These are phyloP conservation scores for Prosopocoilus inquinatus DNA, from an alignment of 2,888 invertebrate genomes.

Conservation along the genomic window DNA sequence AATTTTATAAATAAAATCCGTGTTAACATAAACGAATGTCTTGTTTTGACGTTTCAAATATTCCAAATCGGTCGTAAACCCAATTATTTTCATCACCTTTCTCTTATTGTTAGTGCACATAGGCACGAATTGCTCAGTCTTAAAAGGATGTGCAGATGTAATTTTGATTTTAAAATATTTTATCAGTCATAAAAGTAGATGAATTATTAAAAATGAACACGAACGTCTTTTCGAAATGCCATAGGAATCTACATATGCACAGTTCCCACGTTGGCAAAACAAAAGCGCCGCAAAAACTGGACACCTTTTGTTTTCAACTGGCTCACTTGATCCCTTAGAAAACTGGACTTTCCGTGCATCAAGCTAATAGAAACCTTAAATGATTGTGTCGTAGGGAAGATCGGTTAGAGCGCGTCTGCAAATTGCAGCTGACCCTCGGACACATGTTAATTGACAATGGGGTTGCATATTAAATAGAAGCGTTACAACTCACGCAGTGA, in stretches of 20 bases:
- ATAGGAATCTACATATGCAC: conserved; percentile 22
- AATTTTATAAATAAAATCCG: too few species aligned
- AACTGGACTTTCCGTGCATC: conserved; percentile 27
- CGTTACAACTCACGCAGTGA: conserved; percentile 25
- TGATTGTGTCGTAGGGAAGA: conserved; percentile 30
- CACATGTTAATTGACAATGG: conserved; percentile 39
- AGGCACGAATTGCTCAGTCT: too few species aligned
- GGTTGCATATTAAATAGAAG: conserved; percentile 25
- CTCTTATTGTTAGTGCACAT: too few species aligned
- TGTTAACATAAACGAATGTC: too few species aligned
- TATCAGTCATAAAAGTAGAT: too few species aligned
- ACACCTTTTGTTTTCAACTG: conserved; percentile 42
- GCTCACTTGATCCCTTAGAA: conserved; percentile 42
- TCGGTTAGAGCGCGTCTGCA: conserved; percentile 19
- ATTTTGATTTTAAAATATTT: too few species aligned
- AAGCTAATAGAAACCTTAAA: conserved; percentile 35
- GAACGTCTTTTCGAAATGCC: not conserved
- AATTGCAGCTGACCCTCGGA: conserved; percentile 34
- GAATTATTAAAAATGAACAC: too few species aligned
- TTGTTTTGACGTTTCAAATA: too few species aligned
- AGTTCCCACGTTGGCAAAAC: conserved; percentile 33
- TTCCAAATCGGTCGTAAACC: too few species aligned
- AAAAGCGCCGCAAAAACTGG: conserved; percentile 41
- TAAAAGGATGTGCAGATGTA: too few species aligned
- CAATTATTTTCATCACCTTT: too few species aligned